phyloP scores from a whole-genome alignment of 2,888 invertebrate genomes.

The Eupithecia subfuscata region DNA sequence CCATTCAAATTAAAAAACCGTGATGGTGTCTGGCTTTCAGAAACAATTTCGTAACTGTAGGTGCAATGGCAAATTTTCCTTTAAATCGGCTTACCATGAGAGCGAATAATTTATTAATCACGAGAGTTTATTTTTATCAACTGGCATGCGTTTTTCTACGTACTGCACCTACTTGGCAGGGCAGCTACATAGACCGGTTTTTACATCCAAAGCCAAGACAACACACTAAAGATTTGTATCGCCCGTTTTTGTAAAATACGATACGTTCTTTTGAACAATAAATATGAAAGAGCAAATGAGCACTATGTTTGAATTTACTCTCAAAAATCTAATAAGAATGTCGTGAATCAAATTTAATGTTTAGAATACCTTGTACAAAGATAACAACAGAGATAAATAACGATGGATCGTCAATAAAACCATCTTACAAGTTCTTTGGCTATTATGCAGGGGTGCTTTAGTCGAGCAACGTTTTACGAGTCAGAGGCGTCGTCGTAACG shows the following conservation, averaged over 20 bases:
- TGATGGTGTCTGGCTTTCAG: constrained; percentile 26
- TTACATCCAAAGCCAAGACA: background rate
- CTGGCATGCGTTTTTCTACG: constrained; percentile 1
- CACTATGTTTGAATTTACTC: background rate
- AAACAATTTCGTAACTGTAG: constrained; percentile 18
- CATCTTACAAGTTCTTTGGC: constrained; percentile 21
- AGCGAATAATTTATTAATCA: constrained; percentile 5
- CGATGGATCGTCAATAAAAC: constrained; percentile 17
- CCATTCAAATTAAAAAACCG: constrained; percentile 34
- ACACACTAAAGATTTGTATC: background rate
- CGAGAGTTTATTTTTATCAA: background rate
- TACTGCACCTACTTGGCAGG: background rate
- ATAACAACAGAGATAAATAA: constrained; percentile 14
- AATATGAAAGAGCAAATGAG: background rate
- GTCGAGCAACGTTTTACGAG: constrained; percentile 40
- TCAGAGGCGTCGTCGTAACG: constrained; percentile 48
- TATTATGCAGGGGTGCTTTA: constrained; percentile 34
- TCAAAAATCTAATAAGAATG: background rate
- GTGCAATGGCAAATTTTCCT: constrained; percentile 13
- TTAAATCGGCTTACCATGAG: constrained; percentile 22
- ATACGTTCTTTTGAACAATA: background rate
- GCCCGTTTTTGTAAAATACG: background rate
- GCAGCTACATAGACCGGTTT: background rate
- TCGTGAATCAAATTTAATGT: background rate
- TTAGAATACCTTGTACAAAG: background rate